A percentile compares a stretch with the other conserved stretches of the same genome.
Conservation (phyloP, 35 echinoderm and acorn worm genomes). For the Anneissia japonica region DNA sequence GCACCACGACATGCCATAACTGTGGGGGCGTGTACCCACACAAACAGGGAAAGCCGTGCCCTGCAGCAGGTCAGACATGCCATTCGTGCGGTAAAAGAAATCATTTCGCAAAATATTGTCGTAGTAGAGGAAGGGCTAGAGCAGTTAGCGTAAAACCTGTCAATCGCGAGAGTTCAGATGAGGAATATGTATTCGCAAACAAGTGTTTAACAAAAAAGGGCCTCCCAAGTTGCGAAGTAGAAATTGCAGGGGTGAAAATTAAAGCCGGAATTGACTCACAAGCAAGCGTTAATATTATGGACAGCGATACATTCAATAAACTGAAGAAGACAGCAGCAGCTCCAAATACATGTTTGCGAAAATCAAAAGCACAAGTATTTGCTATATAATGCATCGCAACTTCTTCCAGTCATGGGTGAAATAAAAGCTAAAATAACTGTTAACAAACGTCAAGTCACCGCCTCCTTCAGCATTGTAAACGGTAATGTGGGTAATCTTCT, state of each 20-base stretch:
- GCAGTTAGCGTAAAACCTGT: not conserved
- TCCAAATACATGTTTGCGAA: not conserved
- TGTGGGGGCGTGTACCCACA: conserved; percentile 22
- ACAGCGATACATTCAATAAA: conserved; percentile 3
- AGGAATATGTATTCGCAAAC: conserved; percentile 25
- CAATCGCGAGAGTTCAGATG: not conserved
- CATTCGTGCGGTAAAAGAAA: conserved; percentile 13
- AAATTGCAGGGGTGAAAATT: conserved; percentile 4
- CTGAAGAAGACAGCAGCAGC: not conserved
- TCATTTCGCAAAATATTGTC: conserved; percentile 35
- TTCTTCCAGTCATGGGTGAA: conserved; percentile 6
- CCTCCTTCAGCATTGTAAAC: conserved; percentile 9
- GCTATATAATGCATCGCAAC: conserved; percentile 2
- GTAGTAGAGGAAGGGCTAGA: not conserved
- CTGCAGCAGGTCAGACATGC: conserved; percentile 12
- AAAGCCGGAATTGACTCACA: conserved; percentile 18
- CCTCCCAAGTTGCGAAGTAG: conserved; percentile 24
- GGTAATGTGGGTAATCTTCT: conserved; percentile 12
- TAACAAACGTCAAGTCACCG: not conserved
- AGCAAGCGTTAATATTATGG: conserved; percentile 25
- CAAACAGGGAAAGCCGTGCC: not conserved
- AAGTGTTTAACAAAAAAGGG: not conserved
- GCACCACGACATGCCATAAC: conserved; percentile 4
- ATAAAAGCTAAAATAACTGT: conserved; percentile 4
- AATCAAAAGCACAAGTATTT: not conserved